Conservation (phyloP, 2,888 invertebrate genomes). For the Ryuthela nishihirai region DNA sequence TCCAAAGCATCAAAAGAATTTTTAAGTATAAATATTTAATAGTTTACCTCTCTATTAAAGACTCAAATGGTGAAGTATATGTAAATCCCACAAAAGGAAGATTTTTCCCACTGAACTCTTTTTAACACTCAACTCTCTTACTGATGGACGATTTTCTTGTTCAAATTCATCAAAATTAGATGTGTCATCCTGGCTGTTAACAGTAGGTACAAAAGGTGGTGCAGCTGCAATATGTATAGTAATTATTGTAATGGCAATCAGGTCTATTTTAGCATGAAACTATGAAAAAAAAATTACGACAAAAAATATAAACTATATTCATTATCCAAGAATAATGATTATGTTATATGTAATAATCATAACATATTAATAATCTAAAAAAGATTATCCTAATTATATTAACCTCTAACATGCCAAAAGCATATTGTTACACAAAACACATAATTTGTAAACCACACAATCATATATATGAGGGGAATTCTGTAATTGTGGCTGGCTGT, state of each 20-base stretch:
- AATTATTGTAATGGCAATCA: no score
- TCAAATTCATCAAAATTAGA: constrained; percentile 63
- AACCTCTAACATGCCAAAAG: no score
- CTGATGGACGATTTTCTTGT: constrained; percentile 53
- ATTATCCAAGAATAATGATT: background rate
- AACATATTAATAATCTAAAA: background rate
- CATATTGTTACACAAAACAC: no score
- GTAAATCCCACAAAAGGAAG: constrained; percentile 74
- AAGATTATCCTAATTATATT: background rate
- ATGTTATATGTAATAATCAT: background rate
- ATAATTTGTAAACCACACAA: no score
- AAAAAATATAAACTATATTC: background rate
- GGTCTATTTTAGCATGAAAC: no score
- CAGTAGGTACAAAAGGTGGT: constrained; percentile 75
- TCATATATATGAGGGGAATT: no score
- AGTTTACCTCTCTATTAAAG: constrained; percentile 15
- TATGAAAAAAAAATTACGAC: no score
- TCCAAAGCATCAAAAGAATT: no score
- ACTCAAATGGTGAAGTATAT: constrained; percentile 44
- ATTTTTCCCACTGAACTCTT: constrained; percentile 66
- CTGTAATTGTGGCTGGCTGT: no score
- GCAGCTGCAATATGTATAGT: constrained; percentile 47
- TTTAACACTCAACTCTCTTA: constrained; percentile 59
- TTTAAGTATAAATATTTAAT: no score
- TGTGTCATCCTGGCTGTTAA: constrained; percentile 70